Conservation (phyloP, 1,140 invertebrate genomes). For the Episyrphus balteatus region DNA sequence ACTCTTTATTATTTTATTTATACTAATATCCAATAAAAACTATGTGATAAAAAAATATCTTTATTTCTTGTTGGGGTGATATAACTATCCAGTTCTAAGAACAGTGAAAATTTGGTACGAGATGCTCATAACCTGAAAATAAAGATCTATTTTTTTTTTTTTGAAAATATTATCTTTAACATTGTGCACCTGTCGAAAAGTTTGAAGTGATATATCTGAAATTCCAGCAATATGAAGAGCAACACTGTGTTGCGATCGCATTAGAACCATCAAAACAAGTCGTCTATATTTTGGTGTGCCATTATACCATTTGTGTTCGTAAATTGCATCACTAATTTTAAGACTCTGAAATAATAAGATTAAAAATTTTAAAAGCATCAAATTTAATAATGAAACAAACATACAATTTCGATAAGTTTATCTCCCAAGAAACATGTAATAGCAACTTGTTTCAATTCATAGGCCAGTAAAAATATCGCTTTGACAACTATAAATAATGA, state of each 20-base stretch:
- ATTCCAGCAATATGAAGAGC: constrained; percentile 3
- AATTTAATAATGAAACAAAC: not conserved
- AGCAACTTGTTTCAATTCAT: constrained; percentile 6
- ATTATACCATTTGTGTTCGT: constrained; percentile 5
- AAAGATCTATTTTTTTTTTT: not conserved
- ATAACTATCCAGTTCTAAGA: constrained; percentile 4
- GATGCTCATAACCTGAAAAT: constrained; percentile 1
- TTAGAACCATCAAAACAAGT: not conserved
- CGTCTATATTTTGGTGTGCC: constrained; percentile 3
- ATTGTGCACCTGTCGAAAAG: constrained; percentile 4
- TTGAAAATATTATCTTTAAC: too few relatives aligned
- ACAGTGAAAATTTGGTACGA: constrained; percentile 6
- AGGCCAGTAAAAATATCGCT: constrained; percentile 1
- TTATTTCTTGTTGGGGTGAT: too few relatives aligned
- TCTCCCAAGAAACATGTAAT: constrained; percentile 4
- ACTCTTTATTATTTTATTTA: too few relatives aligned
- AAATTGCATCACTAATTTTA: not conserved
- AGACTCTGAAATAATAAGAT: too few relatives aligned
- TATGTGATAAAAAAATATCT: too few relatives aligned
- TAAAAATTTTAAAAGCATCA: not conserved
- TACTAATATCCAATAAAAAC: too few relatives aligned
- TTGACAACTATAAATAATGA: constrained; percentile 2
- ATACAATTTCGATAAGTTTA: constrained; percentile 6
- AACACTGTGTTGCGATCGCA: not conserved
- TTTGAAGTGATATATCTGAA: constrained; percentile 4